These are phyloP conservation scores for Pemphigus obesinymphae DNA, from an alignment of 1,140 invertebrate genomes.

Conservation along the genomic window DNA sequence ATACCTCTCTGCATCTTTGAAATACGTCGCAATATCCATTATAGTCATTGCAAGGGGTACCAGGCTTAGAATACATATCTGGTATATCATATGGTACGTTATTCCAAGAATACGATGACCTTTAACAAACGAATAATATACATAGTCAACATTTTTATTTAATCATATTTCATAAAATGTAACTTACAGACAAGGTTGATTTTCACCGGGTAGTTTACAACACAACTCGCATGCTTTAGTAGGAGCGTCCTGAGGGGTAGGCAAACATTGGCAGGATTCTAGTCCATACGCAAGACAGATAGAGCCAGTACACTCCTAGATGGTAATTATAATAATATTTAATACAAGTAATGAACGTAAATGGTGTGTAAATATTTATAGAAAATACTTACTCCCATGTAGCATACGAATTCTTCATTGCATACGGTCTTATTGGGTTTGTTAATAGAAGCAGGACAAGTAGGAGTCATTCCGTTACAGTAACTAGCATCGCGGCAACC, in stretches of 20 bases:
- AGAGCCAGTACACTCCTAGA: slow-evolving; percentile 82
- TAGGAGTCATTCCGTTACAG: slow-evolving; percentile 77
- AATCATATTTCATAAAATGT: too few species aligned
- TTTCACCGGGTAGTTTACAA: slow-evolving; percentile 79
- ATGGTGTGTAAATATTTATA: neutral
- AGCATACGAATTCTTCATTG: slow-evolving; percentile 89
- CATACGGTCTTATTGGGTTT: slow-evolving; percentile 92
- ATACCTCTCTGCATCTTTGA: slow-evolving; percentile 86
- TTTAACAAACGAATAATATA: too few species aligned
- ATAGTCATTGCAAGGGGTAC: slow-evolving; percentile 96
- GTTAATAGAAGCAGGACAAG: slow-evolving; percentile 84
- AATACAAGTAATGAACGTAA: too few species aligned
- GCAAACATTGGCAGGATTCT: slow-evolving; percentile 91
- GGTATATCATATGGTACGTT: slow-evolving; percentile 81
- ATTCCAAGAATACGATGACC: slow-evolving; percentile 89
- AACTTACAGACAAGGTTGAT: slow-evolving; percentile 63
- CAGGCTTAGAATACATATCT: slow-evolving; percentile 88
- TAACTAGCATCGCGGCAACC: slow-evolving; percentile 85
- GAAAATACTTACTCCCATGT: slow-evolving; percentile 74
- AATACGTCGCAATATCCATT: slow-evolving; percentile 99
- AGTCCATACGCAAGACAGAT: slow-evolving; percentile 89
- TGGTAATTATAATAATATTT: slow-evolving; percentile 21
- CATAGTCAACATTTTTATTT: too few species aligned
- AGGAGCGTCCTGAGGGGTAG: slow-evolving; percentile 66
- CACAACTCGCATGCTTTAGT: slow-evolving; percentile 86